Evolutionary conservation across 2,113 vertebrate genomes (phyloP), one percentile per base, ranked within the genome.

Genomic region (Oreochromis aureus): DNA sequence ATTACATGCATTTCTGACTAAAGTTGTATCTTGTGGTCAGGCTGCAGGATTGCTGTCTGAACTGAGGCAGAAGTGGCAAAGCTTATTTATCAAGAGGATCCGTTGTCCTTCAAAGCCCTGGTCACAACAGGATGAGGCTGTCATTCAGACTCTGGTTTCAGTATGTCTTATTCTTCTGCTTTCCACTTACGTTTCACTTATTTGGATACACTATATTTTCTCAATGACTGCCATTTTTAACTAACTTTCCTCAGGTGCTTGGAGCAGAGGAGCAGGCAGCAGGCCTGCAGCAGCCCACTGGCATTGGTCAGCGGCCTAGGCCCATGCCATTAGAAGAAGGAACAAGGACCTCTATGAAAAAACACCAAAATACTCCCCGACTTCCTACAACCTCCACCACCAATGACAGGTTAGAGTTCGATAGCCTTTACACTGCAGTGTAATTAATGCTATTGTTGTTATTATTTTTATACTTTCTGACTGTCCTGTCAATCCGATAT

Each of bases 1-100:
- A 53, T 55, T 59, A 32, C 3, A 4, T 32, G 4, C 3, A 4
- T 12, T 39, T 85, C 54, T n/a, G 7, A 54, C 6, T 89, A 7
- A 59, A 24, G 6, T 32, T 56, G 9, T n/a, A 41, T 84, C 1
- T 12, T 63, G 3, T 54, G 32, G 6, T 69, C 87, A 99, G 99
- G 96, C 93, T 90, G 98, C 98, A 87, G 95, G 66, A 85, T 95
- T 97, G 86, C 90, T 98, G 88, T 95, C 97, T 46, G 97, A 98
- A 80, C 96, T 99, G 46, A 97, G 97, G 80, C 97, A 98, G 85
- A 99, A 98, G 91, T 99, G 98, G 98, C 97, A 98, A 10, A 97
- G 95, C 78, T 94, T 99, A 88, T 98, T 99, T 93, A 91, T 98
- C 87, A 97, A 97, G 55, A 96, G 97, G 69, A 98, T 99, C 95